Percentiles rank a stretch among this genome's conserved stretches.
phyloP scores from a whole-genome alignment of 92 coral and sea anemone species.

The Parazoanthus atlanticus region DNA sequence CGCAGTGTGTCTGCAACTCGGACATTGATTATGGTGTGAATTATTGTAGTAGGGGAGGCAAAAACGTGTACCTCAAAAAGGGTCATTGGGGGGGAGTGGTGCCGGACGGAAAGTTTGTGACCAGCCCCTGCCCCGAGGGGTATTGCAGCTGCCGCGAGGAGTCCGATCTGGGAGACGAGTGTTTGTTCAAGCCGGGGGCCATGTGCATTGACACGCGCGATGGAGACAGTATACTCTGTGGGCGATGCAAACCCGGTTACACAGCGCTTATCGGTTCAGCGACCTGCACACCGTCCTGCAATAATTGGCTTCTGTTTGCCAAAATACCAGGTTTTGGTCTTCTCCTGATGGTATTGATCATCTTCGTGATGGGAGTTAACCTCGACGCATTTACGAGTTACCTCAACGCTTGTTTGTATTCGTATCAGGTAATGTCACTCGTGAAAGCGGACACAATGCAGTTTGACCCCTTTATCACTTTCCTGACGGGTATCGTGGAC shows the following conservation, averaged over 20 bases:
- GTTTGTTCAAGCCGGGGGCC: background rate
- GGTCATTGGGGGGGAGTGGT: constrained; percentile 97
- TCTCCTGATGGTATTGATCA: constrained; percentile 61
- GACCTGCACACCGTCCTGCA: constrained; percentile 56
- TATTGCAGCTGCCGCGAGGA: constrained; percentile 60
- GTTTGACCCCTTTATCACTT: constrained; percentile 72
- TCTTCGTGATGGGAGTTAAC: constrained; percentile 67
- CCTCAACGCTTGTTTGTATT: constrained; percentile 91
- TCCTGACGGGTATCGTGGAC: constrained; percentile 74
- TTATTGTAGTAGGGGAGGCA: constrained; percentile 60
- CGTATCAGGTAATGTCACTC: constrained; percentile 81
- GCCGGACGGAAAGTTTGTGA: constrained; percentile 51
- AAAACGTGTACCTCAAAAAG: constrained; percentile 54
- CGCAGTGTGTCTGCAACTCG: constrained; percentile 64
- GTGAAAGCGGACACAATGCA: constrained; percentile 61
- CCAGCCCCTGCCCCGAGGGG: constrained; percentile 73
- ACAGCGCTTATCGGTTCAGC: constrained; percentile 69
- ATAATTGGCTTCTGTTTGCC: constrained; percentile 56
- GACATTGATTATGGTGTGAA: constrained; percentile 59
- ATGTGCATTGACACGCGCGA: constrained; percentile 62
- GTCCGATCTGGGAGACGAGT: background rate
- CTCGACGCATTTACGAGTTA: constrained; percentile 87
- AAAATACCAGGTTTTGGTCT: constrained; percentile 55
- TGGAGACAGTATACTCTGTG: constrained; percentile 74
- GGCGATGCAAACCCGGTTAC: constrained; percentile 64